Conservation (phyloP, 2,797 vertebrate genomes). For the Rousettus madagascariensis region DNA sequence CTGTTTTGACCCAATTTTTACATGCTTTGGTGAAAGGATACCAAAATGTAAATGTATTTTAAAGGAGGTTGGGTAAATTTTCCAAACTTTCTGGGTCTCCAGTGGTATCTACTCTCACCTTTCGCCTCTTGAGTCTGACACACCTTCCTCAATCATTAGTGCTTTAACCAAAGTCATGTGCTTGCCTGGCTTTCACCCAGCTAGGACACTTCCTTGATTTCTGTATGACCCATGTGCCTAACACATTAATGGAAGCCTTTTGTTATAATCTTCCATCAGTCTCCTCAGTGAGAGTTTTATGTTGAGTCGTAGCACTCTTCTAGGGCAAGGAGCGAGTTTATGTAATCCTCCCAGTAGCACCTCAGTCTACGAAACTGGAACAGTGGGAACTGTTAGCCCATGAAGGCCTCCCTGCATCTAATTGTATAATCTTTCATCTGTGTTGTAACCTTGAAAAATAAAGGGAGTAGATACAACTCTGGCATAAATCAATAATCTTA, state of each 20-base stretch:
- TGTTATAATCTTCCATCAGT: background rate
- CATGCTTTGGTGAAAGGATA: background rate
- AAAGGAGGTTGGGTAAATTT: background rate
- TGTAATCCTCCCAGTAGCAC: background rate
- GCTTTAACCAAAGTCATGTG: background rate
- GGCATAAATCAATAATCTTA: background rate
- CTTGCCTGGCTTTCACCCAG: background rate
- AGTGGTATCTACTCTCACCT: too few species aligned
- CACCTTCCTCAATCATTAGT: background rate
- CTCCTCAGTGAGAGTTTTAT: background rate
- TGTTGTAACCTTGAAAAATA: background rate
- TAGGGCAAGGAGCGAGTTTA: background rate
- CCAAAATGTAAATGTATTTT: background rate
- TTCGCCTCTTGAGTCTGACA: background rate
- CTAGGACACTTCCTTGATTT: background rate
- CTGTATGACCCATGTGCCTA: fast-evolving
- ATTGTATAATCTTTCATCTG: background rate
- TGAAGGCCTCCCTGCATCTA: background rate
- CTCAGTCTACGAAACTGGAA: background rate
- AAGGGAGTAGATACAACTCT: background rate
- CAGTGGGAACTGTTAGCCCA: background rate
- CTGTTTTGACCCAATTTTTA: background rate
- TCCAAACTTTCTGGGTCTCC: too few species aligned
- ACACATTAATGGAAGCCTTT: background rate
- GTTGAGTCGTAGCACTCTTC: background rate